Evolutionary conservation across 1,140 invertebrate species (phyloP), one percentile per base, ranked within the genome.

Genomic region (Subanguina moxae): DNA sequence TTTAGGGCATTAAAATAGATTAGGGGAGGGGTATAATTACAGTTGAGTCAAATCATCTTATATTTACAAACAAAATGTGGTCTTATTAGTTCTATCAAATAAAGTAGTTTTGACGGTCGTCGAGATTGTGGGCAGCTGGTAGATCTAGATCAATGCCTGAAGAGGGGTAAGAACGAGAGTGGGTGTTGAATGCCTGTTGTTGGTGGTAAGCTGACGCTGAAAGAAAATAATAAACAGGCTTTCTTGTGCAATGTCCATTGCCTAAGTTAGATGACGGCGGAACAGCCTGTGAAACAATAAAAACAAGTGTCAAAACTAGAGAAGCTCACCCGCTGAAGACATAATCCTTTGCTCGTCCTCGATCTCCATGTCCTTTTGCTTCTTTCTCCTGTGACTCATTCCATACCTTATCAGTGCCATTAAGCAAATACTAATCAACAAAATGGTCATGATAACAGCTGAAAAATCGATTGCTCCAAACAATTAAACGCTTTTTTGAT

Each of bases 361-460:
- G 52, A 82, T 73, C 69, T 82, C 80, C 8, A 71, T 67, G 61
- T 82, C 80, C 71, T 82, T 82, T 56, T 77, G 64, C 65, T 83
- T 82, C 68, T 82, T 82, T 23, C 80, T 65, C 59, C 76, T 61
- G 67, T 82, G 80, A 56, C 79, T 82, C 75, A 82, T 82, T 62
- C 80, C 81, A 62, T 82, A 82, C 38, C 80, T 74, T 48, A 82
- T 72, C 52, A 82, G 57, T 19, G 81, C 80, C 77, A 82, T 72
- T 43, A 82, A 59, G 61, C 76, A 83, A 59, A 82, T 82, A 64
- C 67, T 73, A 62, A 83, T 79, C 30, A 79, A 45, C 25, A 82
- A 66, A 62, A 82, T 82, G 17, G 81, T 83, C 75, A 82, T 73
- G 48, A 82, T 82, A 30, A 82, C 73, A 15, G 82, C 80, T 82